phyloP scores from a whole-genome alignment of 2,797 vertebrate species.

The Labeo calbasu region DNA sequence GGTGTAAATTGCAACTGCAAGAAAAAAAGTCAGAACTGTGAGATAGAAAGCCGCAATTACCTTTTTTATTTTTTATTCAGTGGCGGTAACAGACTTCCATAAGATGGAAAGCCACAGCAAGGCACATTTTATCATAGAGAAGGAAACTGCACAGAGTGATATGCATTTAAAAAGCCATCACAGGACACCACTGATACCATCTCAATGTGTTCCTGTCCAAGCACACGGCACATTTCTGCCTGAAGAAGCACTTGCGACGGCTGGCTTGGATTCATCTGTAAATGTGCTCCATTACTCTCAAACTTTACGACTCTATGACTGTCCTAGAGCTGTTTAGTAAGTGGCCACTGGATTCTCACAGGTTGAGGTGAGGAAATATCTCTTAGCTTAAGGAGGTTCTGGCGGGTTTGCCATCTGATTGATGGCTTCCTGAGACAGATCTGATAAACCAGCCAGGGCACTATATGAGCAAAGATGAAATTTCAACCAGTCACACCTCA shows the following conservation, averaged over 20 bases:
- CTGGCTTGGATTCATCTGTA: constrained; percentile 18
- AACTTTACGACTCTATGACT: constrained; percentile 42
- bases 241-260: background rate
- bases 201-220: constrained; percentile 24
- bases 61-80: too few relatives aligned
- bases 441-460: constrained; percentile 44
- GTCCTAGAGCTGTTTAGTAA: constrained; percentile 43
- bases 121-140: constrained; percentile 60
- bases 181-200: constrained; percentile 31
- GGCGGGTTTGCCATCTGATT: constrained; percentile 55
- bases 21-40: too few relatives aligned
- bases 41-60: too few relatives aligned
- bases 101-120: constrained; percentile 64
- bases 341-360: background rate
- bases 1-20: too few relatives aligned
- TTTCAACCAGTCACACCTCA: background rate
- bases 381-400: constrained; percentile 47
- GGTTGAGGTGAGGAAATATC: constrained; percentile 49
- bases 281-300: background rate
- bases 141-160: constrained; percentile 27
- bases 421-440: constrained; percentile 61
- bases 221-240: constrained; percentile 16
- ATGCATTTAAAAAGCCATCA: constrained; percentile 31
- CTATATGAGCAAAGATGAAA: constrained; percentile 21
- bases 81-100: too few relatives aligned